A percentile compares a stretch with the other conserved stretches of the same genome.
Evolutionary conservation across 2,113 vertebrate genomes (phyloP).

Genomic region (Petaurus breviceps): DNA sequence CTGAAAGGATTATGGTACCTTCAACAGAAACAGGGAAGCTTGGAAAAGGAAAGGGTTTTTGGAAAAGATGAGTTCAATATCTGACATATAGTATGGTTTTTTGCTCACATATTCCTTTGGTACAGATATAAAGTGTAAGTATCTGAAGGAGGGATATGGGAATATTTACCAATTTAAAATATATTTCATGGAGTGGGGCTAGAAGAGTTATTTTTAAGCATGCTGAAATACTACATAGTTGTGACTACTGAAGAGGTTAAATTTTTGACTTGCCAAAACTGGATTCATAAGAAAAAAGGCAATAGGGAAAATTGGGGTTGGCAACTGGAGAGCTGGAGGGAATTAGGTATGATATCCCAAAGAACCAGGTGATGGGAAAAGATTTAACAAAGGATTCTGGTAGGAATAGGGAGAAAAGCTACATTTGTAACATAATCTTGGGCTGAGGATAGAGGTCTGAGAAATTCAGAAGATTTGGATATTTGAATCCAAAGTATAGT

Average conservation of each 20-base stretch:
- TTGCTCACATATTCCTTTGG: background rate
- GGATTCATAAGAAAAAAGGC: background rate
- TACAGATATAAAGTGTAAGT: background rate
- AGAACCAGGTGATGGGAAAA: background rate
- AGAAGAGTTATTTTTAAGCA: background rate
- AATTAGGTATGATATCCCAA: background rate
- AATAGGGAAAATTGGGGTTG: background rate
- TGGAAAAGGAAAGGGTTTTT: background rate
- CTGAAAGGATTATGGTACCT: background rate
- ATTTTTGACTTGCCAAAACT: background rate
- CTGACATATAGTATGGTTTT: background rate
- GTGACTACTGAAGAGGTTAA: background rate
- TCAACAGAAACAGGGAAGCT: background rate
- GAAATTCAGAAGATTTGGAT: background rate
- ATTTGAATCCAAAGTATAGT: background rate
- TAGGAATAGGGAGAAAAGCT: background rate
- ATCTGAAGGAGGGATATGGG: background rate
- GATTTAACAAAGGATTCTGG: background rate
- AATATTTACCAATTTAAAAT: background rate
- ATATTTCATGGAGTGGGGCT: background rate
- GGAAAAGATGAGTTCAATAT: background rate
- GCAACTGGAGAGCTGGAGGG: background rate
- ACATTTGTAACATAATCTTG: background rate
- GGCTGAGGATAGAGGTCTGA: background rate
- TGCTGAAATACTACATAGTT: background rate